Evolutionary conservation across 2,113 vertebrate genomes (phyloP), one percentile per base, ranked within the genome.

Genomic region (Siniperca chuatsi): DNA sequence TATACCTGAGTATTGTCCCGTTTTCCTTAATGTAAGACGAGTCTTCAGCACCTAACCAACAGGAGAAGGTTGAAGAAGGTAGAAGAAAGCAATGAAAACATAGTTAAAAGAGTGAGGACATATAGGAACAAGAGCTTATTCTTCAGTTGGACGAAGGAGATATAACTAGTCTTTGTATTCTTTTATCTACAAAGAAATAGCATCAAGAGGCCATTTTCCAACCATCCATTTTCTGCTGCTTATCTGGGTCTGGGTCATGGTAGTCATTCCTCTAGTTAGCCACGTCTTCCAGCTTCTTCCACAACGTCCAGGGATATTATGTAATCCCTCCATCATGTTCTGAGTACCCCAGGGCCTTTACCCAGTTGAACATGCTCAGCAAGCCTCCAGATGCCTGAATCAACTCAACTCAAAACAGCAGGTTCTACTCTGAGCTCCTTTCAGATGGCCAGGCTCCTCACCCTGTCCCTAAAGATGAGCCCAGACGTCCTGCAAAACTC

Each of bases 1-100:
- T 79, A 93, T 81, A n/a, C 94, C 93, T 10, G 89, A 89, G 75
- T 94, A 95, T 23, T 95, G 94, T 20, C 92, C 93, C 0, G 93
- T 94, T 77, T 87, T 94, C 42, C 94, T 84, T 8, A 95, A 54
- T 8, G 94, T 93, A 0, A 95, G 91, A 65, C 93, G 92, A 2
- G 94, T 95, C 83, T 95, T 95, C 78, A 95, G 65, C 71, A 95
- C 94, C 93, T 95, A 55, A 3, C 21, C 55, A 46, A 9, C 21
- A 58, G 25, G 64, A 11, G 9, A 8, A 4, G 21, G 37, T 8
- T 66, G 70, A 44, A 65, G 15, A 46, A 18, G 8, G 33, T 21
- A 3, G 37, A 72, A 50, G 20, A 52, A 40, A 16, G 64, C 33
- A 20, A 23, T 10, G 10, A 60, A 46, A 29, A 42, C 16, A 60